These are phyloP conservation scores for Gymnoscopelus microlampas DNA, from an alignment of 2,797 vertebrate genomes.

Conservation along the genomic window DNA sequence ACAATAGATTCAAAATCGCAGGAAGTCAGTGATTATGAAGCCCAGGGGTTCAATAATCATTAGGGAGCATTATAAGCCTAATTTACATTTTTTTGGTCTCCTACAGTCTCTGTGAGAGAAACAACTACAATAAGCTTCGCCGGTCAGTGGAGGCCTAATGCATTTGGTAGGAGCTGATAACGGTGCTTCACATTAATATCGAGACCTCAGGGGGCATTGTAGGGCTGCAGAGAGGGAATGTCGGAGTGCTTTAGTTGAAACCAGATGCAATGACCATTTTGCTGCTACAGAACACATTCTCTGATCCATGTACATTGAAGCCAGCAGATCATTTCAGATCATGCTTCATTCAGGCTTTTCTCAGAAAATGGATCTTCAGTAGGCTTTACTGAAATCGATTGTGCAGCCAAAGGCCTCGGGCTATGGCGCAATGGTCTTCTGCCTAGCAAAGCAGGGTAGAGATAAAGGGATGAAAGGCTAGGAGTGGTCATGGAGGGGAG, in stretches of 20 bases:
- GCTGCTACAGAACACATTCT: slow-evolving; percentile 69
- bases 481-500: slow-evolving; percentile 69
- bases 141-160: slow-evolving; percentile 76
- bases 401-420: slow-evolving; percentile 63
- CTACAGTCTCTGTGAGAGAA: slow-evolving; percentile 59
- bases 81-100: slow-evolving; percentile 75
- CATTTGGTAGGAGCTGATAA: slow-evolving; percentile 79
- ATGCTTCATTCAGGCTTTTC: slow-evolving; percentile 72
- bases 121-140: slow-evolving; percentile 74
- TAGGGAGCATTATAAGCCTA: slow-evolving; percentile 69
- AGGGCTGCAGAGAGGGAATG: slow-evolving; percentile 73
- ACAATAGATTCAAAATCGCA: slow-evolving; percentile 67
- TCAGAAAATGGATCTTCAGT: slow-evolving; percentile 67
- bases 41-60: slow-evolving; percentile 69
- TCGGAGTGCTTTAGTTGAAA: slow-evolving; percentile 80
- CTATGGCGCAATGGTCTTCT: slow-evolving; percentile 66
- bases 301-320: slow-evolving; percentile 66
- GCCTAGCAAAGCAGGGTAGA: slow-evolving; percentile 76
- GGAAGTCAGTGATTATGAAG: slow-evolving; percentile 59
- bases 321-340: slow-evolving; percentile 67
- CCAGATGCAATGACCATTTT: slow-evolving; percentile 78
- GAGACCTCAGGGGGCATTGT: slow-evolving; percentile 79
- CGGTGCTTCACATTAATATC: slow-evolving; percentile 74
- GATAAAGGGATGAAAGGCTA: slow-evolving; percentile 75
- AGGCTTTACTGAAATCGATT: slow-evolving; percentile 74